A percentile compares a stretch with the other conserved stretches of the same genome.
Conservation (phyloP, 2,797 vertebrate genomes). For the Moxostoma hubbsi region DNA sequence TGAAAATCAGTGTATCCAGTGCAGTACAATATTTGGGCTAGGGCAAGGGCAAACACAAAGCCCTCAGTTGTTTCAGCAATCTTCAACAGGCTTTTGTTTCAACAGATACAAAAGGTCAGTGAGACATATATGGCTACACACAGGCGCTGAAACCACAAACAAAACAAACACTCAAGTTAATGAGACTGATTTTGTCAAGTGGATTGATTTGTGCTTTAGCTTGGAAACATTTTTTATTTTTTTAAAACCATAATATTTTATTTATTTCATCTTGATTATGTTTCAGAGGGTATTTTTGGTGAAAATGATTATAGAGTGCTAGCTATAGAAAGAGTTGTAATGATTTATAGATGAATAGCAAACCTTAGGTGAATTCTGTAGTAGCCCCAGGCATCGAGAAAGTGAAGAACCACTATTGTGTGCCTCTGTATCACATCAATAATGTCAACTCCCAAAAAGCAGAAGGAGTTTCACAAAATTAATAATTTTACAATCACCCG, state of each 20-base stretch:
- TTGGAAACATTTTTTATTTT: background rate
- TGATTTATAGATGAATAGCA: constrained; percentile 38
- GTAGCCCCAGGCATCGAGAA: background rate
- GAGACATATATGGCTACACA: background rate
- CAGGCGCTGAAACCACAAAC: background rate
- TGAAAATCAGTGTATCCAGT: constrained; percentile 11
- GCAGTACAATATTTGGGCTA: constrained; percentile 12
- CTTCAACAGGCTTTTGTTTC: constrained; percentile 29
- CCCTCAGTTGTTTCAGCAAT: constrained; percentile 17
- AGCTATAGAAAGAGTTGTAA: background rate
- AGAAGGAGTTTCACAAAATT: background rate
- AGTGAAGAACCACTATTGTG: background rate
- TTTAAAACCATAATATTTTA: background rate
- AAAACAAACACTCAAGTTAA: constrained; percentile 8
- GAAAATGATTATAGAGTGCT: constrained; percentile 4
- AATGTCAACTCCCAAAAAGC: background rate
- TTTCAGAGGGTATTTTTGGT: constrained; percentile 15
- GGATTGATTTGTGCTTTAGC: background rate
- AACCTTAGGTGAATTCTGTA: constrained; percentile 25
- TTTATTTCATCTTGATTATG: background rate
- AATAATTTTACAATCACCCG: too few relatives aligned
- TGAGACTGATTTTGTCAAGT: constrained; percentile 9
- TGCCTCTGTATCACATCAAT: background rate
- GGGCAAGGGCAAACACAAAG: background rate
- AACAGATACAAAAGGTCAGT: constrained; percentile 5